A percentile compares a stretch with the other conserved stretches of the same genome.
phyloP scores from a whole-genome alignment of 2,888 invertebrate species.

The Agriopis marginaria region DNA sequence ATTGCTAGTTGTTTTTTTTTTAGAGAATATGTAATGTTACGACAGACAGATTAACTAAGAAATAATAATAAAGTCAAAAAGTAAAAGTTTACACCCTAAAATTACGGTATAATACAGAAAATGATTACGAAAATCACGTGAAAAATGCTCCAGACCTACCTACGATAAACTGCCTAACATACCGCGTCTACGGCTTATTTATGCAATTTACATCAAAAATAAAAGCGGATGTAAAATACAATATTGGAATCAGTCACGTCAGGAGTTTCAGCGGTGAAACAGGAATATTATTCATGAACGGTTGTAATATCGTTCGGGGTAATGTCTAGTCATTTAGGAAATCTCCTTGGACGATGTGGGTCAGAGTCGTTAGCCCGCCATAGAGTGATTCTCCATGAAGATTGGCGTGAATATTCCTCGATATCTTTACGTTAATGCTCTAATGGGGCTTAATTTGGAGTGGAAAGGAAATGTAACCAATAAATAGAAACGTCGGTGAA shows the following conservation, averaged over 20 bases:
- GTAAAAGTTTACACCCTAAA: too few relatives aligned
- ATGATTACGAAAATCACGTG: neutral
- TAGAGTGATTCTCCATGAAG: constrained; percentile 13
- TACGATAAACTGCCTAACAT: neutral
- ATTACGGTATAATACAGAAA: too few relatives aligned
- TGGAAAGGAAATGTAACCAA: neutral
- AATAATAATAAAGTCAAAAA: too few relatives aligned
- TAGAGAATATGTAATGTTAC: too few relatives aligned
- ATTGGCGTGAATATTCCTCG: constrained; percentile 15
- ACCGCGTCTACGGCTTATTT: neutral
- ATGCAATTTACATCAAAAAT: constrained; percentile 28
- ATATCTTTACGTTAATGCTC: constrained; percentile 18
- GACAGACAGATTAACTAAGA: too few relatives aligned
- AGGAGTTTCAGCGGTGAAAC: constrained; percentile 27
- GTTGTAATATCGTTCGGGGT: constrained; percentile 42
- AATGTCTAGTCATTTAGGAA: constrained; percentile 47
- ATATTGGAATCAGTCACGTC: constrained; percentile 31
- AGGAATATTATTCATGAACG: constrained; percentile 49
- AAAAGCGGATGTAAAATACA: constrained; percentile 21
- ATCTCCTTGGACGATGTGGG: constrained; percentile 38
- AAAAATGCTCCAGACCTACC: neutral
- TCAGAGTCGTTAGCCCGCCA: constrained; percentile 31
- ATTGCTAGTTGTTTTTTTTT: too few relatives aligned
- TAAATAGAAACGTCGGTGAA: neutral
- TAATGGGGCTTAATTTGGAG: constrained; percentile 12